A percentile compares a stretch with the other conserved stretches of the same genome.
phyloP scores from a whole-genome alignment of 2,113 vertebrate species.

The Neolamprologus sp. region DNA sequence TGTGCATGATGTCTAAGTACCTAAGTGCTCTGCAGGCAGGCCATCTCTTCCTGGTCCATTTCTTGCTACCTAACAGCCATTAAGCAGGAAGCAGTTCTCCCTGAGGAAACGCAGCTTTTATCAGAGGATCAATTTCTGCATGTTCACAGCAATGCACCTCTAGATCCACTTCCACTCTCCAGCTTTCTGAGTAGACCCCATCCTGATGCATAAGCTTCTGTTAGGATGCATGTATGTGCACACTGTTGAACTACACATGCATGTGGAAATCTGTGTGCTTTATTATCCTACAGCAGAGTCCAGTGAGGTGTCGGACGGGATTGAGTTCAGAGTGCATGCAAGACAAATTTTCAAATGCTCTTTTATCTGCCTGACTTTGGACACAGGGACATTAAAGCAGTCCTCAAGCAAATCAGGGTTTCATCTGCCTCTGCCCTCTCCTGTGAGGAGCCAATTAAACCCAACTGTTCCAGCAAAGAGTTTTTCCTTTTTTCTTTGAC shows the following conservation, averaged over 20 bases:
- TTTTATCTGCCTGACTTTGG: background rate
- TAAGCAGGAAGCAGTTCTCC: constrained; percentile 62
- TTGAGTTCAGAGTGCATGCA: background rate
- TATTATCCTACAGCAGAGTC: background rate
- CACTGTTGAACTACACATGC: background rate
- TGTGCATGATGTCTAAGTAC: constrained; percentile 49
- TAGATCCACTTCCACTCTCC: background rate
- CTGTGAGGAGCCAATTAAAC: background rate
- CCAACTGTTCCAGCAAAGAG: background rate
- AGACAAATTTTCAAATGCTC: background rate
- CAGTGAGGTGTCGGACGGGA: background rate
- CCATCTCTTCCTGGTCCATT: constrained; percentile 50
- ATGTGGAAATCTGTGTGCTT: background rate
- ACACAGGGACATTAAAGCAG: background rate
- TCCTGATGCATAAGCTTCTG: background rate
- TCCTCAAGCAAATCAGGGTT: background rate
- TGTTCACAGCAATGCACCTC: background rate
- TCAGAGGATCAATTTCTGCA: constrained; percentile 61
- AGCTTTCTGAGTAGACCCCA: background rate
- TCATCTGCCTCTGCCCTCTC: background rate
- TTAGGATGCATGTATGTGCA: background rate
- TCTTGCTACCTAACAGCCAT: constrained; percentile 56
- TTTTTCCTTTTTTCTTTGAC: background rate
- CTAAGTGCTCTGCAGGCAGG: constrained; percentile 55
- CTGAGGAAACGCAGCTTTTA: constrained; percentile 58